Base-by-base conservation (phyloP, 1,140 invertebrate species). In the Chrysomallon squamiferum region DNA sequence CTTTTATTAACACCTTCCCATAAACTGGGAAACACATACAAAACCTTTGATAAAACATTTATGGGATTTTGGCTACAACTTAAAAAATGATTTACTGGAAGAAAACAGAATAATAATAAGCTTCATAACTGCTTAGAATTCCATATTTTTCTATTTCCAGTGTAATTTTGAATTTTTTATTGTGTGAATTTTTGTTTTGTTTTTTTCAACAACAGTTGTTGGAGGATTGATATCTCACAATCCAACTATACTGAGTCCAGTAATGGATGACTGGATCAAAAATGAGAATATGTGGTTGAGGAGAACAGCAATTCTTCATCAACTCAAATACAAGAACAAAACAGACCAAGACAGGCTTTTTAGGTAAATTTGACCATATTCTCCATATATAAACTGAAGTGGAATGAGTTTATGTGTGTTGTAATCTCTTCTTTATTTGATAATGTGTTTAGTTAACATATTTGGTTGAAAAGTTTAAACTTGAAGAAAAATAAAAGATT, bases 301-400 rank as follows among this genome's bases (percentile, higher is more conserved):
- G 35, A 59, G 69, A 38, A 60, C 66, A 33, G 66, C 69, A 18
- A 68, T 71, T 22, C 29, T 71, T 22, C 66, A 68, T 59, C 69
- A 71, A 20, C 50, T 68, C 9, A 57, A 43, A 7, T 71, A 68
- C 59, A 65, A 65, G 22, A n/a, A 62, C 1, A 47, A 68, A 33
- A 71, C 69, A 57, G 66, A 71, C 62, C 49, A 45, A 35, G 62
- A 68, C 13, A 62, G 62, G 43, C 54, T 71, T 13, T 71, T 71
- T 50, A 57, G 62, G 69, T 71, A 60, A 35, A 3, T 54, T 27
- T 56, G 11, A 47, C 29, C 15, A 18, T 5, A 57, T 13, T 27
- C 32, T 35, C 20, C 11, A 2, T 58, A 13, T 18, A n/a, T n/a
- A n/a, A n/a, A n/a, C n/a, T n/a, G 49, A 13, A 25, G 11, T 62